Evolutionary conservation across 92 coral and sea anemone species (phyloP), one percentile per base, ranked within the genome.

Genomic region (Phenganax marumi): DNA sequence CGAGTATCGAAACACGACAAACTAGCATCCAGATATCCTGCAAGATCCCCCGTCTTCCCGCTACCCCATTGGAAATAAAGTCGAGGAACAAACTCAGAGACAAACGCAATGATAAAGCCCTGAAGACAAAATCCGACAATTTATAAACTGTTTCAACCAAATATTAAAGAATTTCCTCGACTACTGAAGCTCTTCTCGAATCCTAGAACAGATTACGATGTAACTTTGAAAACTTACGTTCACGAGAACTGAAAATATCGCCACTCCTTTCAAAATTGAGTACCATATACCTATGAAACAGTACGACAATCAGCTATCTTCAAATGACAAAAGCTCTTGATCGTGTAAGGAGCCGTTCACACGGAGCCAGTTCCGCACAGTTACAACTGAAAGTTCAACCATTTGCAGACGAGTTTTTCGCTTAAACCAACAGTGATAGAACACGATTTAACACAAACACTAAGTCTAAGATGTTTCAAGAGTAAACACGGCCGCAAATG

Each of bases 71-170:
- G 86, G 85, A 92, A 91, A 85, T 95, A 95, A 76, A 92, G 70
- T 17, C 98, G 90, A 52, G 98, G 98, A 8, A 95, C 92, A 58
- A 95, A 95, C 88, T 95, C 98, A 3, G 98, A 95, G 46, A 95
- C 98, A 66, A 95, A 95, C 7, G 98, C 98, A 19, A 95, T 92
- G 52, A 93, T 91, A 68, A 95, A 95, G 16, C 93, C 97, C 98
- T 95, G 66, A 10, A 66, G 48, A 47, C 22, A 48, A 50, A 47
- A 46, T 33, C 2, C 43, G 43, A 33, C 43, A 33, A 24, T 23
- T 14, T 60, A 55, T 39, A 54, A 24, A 52, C 57, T 52, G 57
- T 52, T 52, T 52, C 21, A 58, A 7, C 22, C n/a, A 18, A 58
- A 14, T 58, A 58, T 58, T 18, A 58, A 14, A 16, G 65, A 58